Evolutionary conservation across 2,797 vertebrate genomes (phyloP), one percentile per base, ranked within the genome.

Genomic region (Allobates femoralis): DNA sequence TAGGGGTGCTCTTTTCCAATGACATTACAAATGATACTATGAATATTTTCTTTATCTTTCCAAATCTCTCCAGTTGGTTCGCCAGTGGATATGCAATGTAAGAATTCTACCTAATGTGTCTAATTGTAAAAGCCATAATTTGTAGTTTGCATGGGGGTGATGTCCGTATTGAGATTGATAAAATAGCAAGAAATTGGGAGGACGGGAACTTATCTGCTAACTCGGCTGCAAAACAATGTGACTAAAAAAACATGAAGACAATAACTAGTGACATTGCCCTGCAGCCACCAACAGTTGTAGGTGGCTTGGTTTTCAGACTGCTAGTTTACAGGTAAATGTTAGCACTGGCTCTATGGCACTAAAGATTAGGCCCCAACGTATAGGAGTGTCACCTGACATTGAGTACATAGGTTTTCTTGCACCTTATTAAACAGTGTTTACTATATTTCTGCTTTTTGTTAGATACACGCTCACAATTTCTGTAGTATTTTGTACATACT

Each of bases 371-470:
- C 41, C 41, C 34, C 11, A 16, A 28, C 12, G 15, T 37, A 84
- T 26, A 50, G 60, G 53, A 18, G 56, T 34, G 62, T 66, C 30
- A 37, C 21, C 32, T 12, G 66, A 75, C 56, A 79, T 30, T 34
- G 56, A 56, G 46, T 84, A 89, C 92, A 92, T 92, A 90, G 88
- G 91, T 92, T 91, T 90, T 91, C 90, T 92, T 95, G 96, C 96
- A 97, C 96, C 96, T 98, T 97, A 97, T 90, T 80, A 91, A 91
- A 94, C 88, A 90, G 89, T 91, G 93, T 94, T 92, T 93, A 92
- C 91, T 90, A 88, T 88, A 85, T 94, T 93, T 92, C 93, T 93
- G 87, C 87, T 62, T 85, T 85, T 91, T 83, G 89, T 87, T 92
- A 90, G 89, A 89, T 89, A 87, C 89, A 91, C 92, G 91, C 90